phyloP scores from a whole-genome alignment of 2,888 invertebrate species.

The Leptopilina myrica region DNA sequence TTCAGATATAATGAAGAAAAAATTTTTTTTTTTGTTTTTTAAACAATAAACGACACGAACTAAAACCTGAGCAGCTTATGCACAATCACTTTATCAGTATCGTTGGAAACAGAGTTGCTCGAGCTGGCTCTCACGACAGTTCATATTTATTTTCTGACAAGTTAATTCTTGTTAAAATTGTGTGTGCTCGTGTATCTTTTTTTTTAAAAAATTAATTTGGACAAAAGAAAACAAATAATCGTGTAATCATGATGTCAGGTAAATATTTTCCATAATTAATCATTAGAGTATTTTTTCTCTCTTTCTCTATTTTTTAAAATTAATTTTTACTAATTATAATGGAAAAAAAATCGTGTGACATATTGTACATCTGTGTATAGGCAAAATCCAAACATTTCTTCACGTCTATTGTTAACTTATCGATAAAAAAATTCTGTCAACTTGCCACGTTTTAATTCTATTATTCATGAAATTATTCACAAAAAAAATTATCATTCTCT shows the following conservation, averaged over 20 bases:
- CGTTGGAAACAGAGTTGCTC: slow-evolving; percentile 29
- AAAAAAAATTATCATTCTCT: too few species aligned
- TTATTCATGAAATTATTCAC: too few species aligned
- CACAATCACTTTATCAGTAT: slow-evolving; percentile 31
- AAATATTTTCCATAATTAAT: neutral
- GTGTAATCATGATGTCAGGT: neutral
- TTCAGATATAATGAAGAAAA: slow-evolving; percentile 18
- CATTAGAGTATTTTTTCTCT: neutral
- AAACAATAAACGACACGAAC: slow-evolving; percentile 12
- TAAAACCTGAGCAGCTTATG: slow-evolving; percentile 14
- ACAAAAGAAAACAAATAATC: too few species aligned
- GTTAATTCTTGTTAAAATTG: neutral
- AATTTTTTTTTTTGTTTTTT: neutral
- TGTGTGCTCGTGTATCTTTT: too few species aligned
- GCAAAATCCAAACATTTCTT: too few species aligned
- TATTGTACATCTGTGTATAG: neutral
- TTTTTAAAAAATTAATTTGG: too few species aligned
- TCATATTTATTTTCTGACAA: slow-evolving; percentile 28
- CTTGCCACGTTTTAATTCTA: too few species aligned
- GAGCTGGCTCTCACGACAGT: slow-evolving; percentile 23
- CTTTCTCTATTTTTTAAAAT: too few species aligned
- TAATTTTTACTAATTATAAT: too few species aligned
- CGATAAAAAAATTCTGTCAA: too few species aligned
- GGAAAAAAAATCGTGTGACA: neutral
- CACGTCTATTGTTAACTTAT: too few species aligned